These are phyloP conservation scores for Pseudonaja textilis DNA, from an alignment of 2,113 vertebrate species.

Conservation along the genomic window DNA sequence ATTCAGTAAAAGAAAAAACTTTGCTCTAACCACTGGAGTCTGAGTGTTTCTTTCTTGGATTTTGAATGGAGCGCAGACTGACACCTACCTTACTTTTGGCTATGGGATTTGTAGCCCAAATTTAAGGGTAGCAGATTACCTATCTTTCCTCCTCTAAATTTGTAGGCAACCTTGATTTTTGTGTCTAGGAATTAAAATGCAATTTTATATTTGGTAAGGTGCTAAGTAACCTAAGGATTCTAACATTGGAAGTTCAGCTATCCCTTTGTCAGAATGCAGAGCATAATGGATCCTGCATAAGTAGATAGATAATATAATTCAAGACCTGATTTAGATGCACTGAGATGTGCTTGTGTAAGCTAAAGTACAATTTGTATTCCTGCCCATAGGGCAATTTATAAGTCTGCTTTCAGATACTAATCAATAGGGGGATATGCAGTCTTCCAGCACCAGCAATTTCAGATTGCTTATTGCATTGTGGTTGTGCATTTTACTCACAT, in stretches of 20 bases:
- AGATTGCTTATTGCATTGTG: slow-evolving; percentile 5
- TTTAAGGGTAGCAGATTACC: background rate
- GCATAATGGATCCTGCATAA: background rate
- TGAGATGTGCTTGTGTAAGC: slow-evolving; percentile 62
- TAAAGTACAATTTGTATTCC: slow-evolving; percentile 69
- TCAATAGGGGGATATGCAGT: slow-evolving; percentile 62
- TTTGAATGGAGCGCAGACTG: too few relatives aligned
- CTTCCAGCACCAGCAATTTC: slow-evolving; percentile 19
- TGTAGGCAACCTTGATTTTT: background rate
- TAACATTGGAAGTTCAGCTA: slow-evolving; percentile 23
- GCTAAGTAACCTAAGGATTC: background rate
- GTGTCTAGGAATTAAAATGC: background rate
- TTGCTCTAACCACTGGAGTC: too few relatives aligned
- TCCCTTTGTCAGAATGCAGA: background rate
- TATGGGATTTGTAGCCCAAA: background rate
- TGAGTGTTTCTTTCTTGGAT: too few relatives aligned
- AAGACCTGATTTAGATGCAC: slow-evolving; percentile 67
- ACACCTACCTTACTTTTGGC: background rate
- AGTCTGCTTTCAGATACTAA: slow-evolving; percentile 55
- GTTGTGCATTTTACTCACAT: background rate
- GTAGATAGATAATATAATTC: slow-evolving; percentile 39
- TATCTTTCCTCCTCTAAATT: background rate
- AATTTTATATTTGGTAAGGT: background rate
- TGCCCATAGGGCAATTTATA: slow-evolving; percentile 70
- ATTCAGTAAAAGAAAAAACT: too few relatives aligned